phyloP scores from a whole-genome alignment of 1,140 invertebrate species.

The Drosophila leontia region DNA sequence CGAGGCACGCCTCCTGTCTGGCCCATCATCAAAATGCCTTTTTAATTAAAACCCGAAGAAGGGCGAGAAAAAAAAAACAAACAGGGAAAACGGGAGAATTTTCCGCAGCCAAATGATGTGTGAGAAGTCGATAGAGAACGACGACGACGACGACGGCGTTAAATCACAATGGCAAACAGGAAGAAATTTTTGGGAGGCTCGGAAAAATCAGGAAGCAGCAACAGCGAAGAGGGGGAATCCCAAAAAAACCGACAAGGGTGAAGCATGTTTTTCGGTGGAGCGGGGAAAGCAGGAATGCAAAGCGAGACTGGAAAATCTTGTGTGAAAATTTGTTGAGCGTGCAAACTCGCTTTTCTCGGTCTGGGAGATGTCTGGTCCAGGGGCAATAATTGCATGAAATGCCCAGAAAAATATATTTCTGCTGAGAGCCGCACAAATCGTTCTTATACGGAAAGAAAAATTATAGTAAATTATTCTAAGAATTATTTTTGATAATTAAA shows the following conservation, averaged over 20 bases:
- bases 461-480: fast-evolving
- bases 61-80: slow-evolving; percentile 1
- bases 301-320: slow-evolving; percentile 69
- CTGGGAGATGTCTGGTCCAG: slow-evolving; percentile 48
- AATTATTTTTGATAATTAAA: background rate
- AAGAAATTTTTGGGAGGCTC: slow-evolving; percentile 8
- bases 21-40: slow-evolving; percentile 72
- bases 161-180: slow-evolving; percentile 79
- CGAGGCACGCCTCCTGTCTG: slow-evolving; percentile 65
- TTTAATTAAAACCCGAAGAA: slow-evolving; percentile 72
- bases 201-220: background rate
- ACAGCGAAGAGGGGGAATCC: background rate
- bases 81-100: slow-evolving; percentile 12
- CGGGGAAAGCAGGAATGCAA: slow-evolving; percentile 43
- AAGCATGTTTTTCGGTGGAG: background rate
- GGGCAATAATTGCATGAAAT: slow-evolving; percentile 78
- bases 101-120: slow-evolving; percentile 71
- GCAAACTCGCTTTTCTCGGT: slow-evolving; percentile 60
- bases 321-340: slow-evolving; percentile 82
- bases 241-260: slow-evolving; percentile 53
- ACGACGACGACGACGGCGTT: slow-evolving; percentile 38
- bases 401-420: slow-evolving; percentile 68
- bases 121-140: slow-evolving; percentile 78
- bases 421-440: slow-evolving; percentile 73
- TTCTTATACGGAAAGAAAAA: slow-evolving; percentile 1